Evolutionary conservation across 2,888 invertebrate genomes (phyloP), one percentile per base, ranked within the genome.

Genomic region (Ophion slaviceki): DNA sequence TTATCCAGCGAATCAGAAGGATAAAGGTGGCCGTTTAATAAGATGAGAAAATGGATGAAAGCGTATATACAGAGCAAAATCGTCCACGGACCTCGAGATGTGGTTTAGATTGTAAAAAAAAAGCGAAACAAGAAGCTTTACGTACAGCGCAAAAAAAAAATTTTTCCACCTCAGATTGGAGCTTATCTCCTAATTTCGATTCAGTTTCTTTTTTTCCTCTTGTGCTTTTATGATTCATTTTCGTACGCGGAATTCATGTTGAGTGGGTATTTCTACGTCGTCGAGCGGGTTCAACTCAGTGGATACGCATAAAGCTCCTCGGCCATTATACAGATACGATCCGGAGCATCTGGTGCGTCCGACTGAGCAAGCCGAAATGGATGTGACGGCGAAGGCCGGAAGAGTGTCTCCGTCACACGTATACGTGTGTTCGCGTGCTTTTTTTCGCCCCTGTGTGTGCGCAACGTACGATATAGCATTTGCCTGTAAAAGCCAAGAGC

Each of bases 11-110:
- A 59, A 78, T 67, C 68, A 83, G 64, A 74, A 53, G 82, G 83
- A 88, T 88, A 85, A 71, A 86, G 87, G 78, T 77, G 81, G 76
- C 83, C 83, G 84, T 89, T 90, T 89, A 90, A 90, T 89, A 87
- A 89, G 80, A 81, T 77, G 71, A 74, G 77, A 80, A 85, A 86
- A 87, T 75, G 47, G 82, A 84, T 74, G 64, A 71, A 61, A 62
- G 61, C 20, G 57, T 59, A 62, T 17, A 53, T 53, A 53, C 53
- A 5, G 5, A 53, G 3, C 53, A 53, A 17, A 8, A 40, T 40
- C 53, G 14, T 53, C 14, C 2, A 53, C 17, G 2, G 53, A 53
- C 53, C 5, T 17, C 17, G 1, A 14, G 32, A 28, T 77, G 53
- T 36, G 66, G 40, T n/a, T 67, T n/a, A 6, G 57, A 57, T 36